Evolutionary conservation across 2,888 invertebrate genomes (phyloP), one percentile per base, ranked within the genome.

Genomic region (Netelia melanura): DNA sequence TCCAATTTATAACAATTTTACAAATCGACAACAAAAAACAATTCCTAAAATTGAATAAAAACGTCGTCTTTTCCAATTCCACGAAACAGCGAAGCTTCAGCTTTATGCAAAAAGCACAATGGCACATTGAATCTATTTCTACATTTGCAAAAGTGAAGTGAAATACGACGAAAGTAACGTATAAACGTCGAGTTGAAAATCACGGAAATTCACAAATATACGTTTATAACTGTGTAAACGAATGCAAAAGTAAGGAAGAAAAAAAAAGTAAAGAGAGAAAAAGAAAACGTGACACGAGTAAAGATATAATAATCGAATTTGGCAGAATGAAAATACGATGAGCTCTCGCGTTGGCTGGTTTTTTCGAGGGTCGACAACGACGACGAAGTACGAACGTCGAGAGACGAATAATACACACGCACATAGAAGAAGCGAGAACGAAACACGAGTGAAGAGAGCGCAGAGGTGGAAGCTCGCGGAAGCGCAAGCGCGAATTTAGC

Each of bases 401-500:
- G 14, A 38, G 54, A 76, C 62, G 38, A 74, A 74, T 75, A 21
- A 14, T 54, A 54, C 54, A 54, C 48, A 11, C 8, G 43, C 6
- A 21, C 68, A 77, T 56, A 25, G 68, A 61, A 2, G 48, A 2
- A 44, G 23, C 52, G 17, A 52, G n/a, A 17, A 17, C 21, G 70
- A 79, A n/a, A 77, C 54, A 43, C 30, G 58, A 71, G 58, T 21
- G 48, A 64, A 8, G 6, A 8, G 17, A 58, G 71, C 72, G 87
- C 77, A 56, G 81, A 67, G 78, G 83, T 74, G 79, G 83, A 84
- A 82, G 82, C 81, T 83, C 62, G 43, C 8, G 9, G 38, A 61
- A 38, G 88, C 92, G 92, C 92, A 90, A 87, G 90, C 92, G 92
- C 91, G 87, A 84, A 87, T 81, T 86, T 85, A 81, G 86, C 88